Percentiles rank a stretch among this genome's conserved stretches.
These are phyloP conservation scores for Baryphthengus martii DNA, from an alignment of 2,113 vertebrate genomes.

Conservation along the genomic window DNA sequence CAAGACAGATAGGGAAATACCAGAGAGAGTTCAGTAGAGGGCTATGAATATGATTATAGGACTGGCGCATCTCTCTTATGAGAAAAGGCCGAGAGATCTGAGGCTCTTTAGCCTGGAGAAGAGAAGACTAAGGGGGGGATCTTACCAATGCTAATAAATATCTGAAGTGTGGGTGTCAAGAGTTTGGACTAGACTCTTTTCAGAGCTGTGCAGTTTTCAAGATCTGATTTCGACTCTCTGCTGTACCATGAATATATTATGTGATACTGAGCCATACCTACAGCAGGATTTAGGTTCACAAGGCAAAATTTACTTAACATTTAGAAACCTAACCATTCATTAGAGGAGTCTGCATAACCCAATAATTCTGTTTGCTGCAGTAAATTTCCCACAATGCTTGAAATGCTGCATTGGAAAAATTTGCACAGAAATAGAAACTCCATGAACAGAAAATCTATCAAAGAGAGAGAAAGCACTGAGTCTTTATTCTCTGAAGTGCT, in stretches of 20 bases:
- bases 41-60: too few species aligned
- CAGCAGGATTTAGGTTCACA: not conserved
- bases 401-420: not conserved
- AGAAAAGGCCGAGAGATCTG: too few species aligned
- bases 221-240: not conserved
- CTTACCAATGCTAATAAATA: too few species aligned
- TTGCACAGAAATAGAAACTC: not conserved
- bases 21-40: too few species aligned
- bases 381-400: not conserved
- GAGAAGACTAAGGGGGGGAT: too few species aligned
- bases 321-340: not conserved
- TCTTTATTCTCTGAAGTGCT: not conserved
- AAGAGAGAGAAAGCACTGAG: not conserved
- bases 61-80: too few species aligned
- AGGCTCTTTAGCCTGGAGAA: too few species aligned
- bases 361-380: not conserved
- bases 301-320: not conserved
- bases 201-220: not conserved
- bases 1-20: too few species aligned
- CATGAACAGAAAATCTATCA: not conserved
- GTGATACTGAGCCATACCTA: not conserved
- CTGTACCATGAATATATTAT: not conserved
- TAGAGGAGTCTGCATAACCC: not conserved
- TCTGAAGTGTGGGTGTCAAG: too few species aligned
- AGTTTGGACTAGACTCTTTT: too few species aligned